Base-by-base conservation (phyloP, 2,113 vertebrate species). In the Euleptes europaea region DNA sequence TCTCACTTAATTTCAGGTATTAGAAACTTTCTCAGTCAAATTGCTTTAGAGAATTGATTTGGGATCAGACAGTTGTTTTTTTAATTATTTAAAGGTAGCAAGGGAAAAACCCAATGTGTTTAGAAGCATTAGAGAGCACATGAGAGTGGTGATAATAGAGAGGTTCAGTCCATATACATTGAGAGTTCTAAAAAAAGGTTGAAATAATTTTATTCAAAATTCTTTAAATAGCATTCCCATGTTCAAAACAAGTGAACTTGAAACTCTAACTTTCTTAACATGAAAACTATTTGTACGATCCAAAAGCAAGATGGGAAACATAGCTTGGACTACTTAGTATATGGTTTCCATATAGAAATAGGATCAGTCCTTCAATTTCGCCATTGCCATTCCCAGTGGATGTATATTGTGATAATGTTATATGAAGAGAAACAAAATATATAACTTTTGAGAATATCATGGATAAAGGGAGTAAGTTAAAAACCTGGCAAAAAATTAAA, bases 221-320 rank as follows among this genome's bases (percentile, higher is more conserved):
- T 90, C 84, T 84, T 5, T 89, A 89, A 85, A 84, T 90, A 90
- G 83, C 81, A 83, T 86, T 88, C 89, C 88, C 70, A 92, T 76
- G 82, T 89, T 86, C 57, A n/a, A 90, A 88, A 85, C 87, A 89
- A 91, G 88, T 90, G 60, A 83, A 84, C 14, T 65, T 65, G 40
- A 83, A 51, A 54, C 35, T 21, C 65, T 47, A 23, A 21, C 66
- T 83, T 28, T 26, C 40, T 51, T 84, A 35, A n/a, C n/a, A n/a
- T n/a, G n/a, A n/a, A n/a, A n/a, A n/a, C n/a, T n/a, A n/a, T n/a
- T n/a, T n/a, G n/a, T n/a, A n/a, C n/a, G n/a, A n/a, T n/a, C n/a
- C n/a, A n/a, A n/a, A n/a, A n/a, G n/a, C n/a, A n/a, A n/a, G n/a
- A n/a, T n/a, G n/a, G n/a, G n/a, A n/a, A n/a, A n/a, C n/a, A n/a